Percentiles rank a stretch among this genome's conserved stretches.
Conservation (phyloP, 2,113 vertebrate species). For the Rhinolophus sinicus region DNA sequence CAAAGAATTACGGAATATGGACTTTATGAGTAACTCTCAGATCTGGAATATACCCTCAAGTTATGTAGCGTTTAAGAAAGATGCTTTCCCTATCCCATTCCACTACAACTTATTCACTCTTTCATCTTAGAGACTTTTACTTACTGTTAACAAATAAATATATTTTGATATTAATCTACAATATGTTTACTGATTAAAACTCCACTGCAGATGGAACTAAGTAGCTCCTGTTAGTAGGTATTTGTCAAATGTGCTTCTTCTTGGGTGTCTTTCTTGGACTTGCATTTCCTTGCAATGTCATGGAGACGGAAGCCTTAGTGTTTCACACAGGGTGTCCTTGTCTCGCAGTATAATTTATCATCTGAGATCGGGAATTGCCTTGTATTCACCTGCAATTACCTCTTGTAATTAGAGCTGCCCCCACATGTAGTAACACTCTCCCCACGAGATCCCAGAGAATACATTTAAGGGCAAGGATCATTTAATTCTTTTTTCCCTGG, state of each 20-base stretch:
- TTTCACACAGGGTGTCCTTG: slow-evolving; percentile 30
- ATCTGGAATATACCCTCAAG: neutral
- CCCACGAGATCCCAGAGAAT: slow-evolving; percentile 28
- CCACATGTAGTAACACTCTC: slow-evolving; percentile 25
- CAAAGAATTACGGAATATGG: neutral
- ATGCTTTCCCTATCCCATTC: neutral
- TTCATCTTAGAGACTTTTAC: neutral
- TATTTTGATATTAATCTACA: neutral
- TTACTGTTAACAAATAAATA: neutral
- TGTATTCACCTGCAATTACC: slow-evolving; percentile 66
- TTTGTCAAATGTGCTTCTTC: slow-evolving; percentile 44
- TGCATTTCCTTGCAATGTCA: neutral
- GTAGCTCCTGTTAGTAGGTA: neutral
- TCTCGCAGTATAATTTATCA: slow-evolving; percentile 47
- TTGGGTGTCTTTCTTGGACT: slow-evolving; percentile 1
- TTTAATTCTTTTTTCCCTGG: slow-evolving; percentile 14
- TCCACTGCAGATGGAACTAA: neutral
- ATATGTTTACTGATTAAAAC: neutral
- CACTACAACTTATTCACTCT: neutral
- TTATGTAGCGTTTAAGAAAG: neutral
- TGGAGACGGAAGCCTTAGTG: neutral
- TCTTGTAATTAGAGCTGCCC: slow-evolving; percentile 70
- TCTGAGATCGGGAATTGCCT: slow-evolving; percentile 36
- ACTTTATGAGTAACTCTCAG: neutral
- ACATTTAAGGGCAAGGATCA: slow-evolving; percentile 47